Evolutionary conservation across 2,797 vertebrate genomes (phyloP).

Genomic region (Macroramphosus scolopax): DNA sequence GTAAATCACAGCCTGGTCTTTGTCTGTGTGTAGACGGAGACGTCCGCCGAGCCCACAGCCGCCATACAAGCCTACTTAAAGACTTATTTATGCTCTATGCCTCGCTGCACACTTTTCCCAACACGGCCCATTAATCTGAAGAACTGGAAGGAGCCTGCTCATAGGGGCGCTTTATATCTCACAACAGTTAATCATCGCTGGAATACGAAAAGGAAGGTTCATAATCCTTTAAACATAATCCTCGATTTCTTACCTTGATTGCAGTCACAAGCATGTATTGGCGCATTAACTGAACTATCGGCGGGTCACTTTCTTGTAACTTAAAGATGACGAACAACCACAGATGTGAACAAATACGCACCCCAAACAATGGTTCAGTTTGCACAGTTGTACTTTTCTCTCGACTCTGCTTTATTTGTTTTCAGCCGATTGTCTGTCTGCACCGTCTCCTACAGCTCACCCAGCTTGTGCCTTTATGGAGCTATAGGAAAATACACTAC

Average conservation of each 20-base stretch:
- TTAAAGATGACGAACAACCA: not conserved
- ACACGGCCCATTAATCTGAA: conserved; percentile 75
- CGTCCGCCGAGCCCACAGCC: conserved; percentile 62
- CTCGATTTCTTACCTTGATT: conserved; percentile 21
- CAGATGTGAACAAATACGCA: conserved; percentile 49
- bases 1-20: conserved; percentile 69
- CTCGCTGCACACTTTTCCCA: conserved; percentile 74
- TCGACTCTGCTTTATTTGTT: conserved; percentile 69
- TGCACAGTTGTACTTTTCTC: too few species aligned
- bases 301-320: not conserved
- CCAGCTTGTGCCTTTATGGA: conserved; percentile 70
- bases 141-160: conserved; percentile 63
- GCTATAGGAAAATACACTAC: conserved; percentile 73
- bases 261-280: too few species aligned
- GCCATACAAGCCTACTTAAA: conserved; percentile 71
- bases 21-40: conserved; percentile 66
- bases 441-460: conserved; percentile 65
- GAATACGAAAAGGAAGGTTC: conserved; percentile 53
- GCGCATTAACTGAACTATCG: not conserved
- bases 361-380: too few species aligned
- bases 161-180: conserved; percentile 70
- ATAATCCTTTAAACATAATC: conserved; percentile 38
- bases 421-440: conserved; percentile 68
- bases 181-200: conserved; percentile 52
- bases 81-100: conserved; percentile 75